These are phyloP conservation scores for Heterodera carotae DNA, from an alignment of 1,140 invertebrate genomes.

Conservation along the genomic window DNA sequence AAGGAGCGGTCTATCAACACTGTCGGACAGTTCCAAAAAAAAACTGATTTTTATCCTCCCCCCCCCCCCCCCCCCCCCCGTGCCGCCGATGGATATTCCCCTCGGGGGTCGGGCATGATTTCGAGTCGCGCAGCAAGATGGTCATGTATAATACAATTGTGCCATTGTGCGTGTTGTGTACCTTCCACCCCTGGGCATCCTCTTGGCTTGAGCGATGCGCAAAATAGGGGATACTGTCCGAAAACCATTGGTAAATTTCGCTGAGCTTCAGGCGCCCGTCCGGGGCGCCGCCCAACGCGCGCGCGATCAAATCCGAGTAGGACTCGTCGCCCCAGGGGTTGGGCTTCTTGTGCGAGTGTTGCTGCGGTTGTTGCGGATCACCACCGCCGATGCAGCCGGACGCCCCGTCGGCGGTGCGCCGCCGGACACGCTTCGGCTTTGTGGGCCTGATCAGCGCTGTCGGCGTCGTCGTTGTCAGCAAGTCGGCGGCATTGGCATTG, in stretches of 20 bases:
- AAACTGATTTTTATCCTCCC: no score
- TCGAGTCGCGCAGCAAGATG: no score
- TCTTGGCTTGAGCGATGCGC: constrained; percentile 60
- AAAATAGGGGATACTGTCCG: constrained; percentile 64
- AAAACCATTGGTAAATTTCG: constrained; percentile 65
- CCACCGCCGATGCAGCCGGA: not conserved
- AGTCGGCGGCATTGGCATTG: no score
- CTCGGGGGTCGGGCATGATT: no score
- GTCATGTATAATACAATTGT: no score
- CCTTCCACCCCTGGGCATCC: constrained; percentile 65
- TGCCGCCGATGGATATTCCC: no score
- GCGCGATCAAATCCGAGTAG: constrained; percentile 62
- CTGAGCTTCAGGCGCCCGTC: constrained; percentile 62
- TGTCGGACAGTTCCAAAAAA: no score
- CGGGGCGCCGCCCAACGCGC: constrained; percentile 52
- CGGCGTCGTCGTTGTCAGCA: no score
- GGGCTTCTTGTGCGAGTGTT: constrained; percentile 59
- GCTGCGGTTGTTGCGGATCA: not conserved
- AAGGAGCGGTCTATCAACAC: no score
- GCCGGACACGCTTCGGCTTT: constrained; percentile 58
- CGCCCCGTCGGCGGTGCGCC: constrained; percentile 51
- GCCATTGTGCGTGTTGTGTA: constrained; percentile 28
- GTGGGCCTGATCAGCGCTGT: constrained; percentile 6
- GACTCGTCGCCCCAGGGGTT: constrained; percentile 65
- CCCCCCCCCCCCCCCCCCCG: no score